A percentile compares a stretch with the other conserved stretches of the same genome.
These are phyloP conservation scores for Drosophila sordidula DNA, from an alignment of 2,888 invertebrate species.

Conservation along the genomic window DNA sequence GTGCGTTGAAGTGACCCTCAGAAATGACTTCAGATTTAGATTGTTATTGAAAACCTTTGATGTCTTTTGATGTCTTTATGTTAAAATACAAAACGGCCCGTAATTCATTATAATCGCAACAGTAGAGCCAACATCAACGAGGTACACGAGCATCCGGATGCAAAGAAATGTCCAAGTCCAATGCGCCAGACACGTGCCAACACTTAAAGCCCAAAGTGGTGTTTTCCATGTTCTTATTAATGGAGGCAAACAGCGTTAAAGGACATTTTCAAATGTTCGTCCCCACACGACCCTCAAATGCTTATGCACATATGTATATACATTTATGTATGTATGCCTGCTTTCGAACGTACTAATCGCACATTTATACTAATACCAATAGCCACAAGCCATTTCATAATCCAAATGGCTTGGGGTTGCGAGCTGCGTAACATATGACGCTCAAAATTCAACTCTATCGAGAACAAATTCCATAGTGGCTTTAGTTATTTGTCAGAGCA, in stretches of 20 bases:
- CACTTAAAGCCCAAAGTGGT: slow-evolving; percentile 63
- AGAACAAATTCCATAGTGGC: slow-evolving; percentile 14
- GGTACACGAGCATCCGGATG: slow-evolving; percentile 19
- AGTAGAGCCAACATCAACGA: slow-evolving; percentile 30
- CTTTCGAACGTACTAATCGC: not conserved
- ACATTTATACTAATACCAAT: not conserved
- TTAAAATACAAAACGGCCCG: slow-evolving; percentile 27
- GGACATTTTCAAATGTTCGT: slow-evolving; percentile 7
- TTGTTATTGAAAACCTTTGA: slow-evolving; percentile 34
- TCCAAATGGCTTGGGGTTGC: not conserved
- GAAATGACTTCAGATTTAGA: not conserved
- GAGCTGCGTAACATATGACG: slow-evolving; percentile 9
- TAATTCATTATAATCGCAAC: slow-evolving; percentile 30
- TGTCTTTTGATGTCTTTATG: slow-evolving; percentile 52
- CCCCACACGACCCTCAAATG: not conserved
- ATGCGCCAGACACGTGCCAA: slow-evolving; percentile 54
- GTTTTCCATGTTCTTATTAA: slow-evolving; percentile 60
- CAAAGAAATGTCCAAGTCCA: slow-evolving; percentile 34
- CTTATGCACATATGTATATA: too few species aligned
- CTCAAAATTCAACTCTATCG: slow-evolving; percentile 14
- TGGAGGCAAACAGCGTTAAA: slow-evolving; percentile 15
- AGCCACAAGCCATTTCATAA: slow-evolving; percentile 5
- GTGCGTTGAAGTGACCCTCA: not conserved
- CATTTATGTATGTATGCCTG: not conserved
- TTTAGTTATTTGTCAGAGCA: slow-evolving; percentile 2